Percentiles rank a stretch among this genome's conserved stretches.
These are phyloP conservation scores for Uria aalge DNA, from an alignment of 2,113 vertebrate species.

Conservation along the genomic window DNA sequence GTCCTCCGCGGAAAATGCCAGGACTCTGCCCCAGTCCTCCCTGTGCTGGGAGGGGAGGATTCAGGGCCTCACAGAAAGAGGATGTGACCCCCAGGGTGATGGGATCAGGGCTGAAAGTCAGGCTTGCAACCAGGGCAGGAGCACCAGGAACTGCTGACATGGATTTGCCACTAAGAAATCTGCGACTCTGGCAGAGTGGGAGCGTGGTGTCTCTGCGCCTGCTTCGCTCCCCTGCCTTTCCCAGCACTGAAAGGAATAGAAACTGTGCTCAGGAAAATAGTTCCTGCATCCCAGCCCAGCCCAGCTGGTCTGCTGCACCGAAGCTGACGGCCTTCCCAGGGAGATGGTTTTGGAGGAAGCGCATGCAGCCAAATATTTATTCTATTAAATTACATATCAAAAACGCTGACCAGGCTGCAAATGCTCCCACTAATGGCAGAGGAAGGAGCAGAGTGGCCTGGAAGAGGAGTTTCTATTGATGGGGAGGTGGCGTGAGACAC, in stretches of 20 bases:
- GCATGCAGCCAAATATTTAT: slow-evolving; percentile 57
- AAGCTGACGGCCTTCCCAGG: not conserved
- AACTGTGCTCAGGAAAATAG: not conserved
- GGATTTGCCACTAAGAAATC: not conserved
- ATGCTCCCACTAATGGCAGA: slow-evolving; percentile 46
- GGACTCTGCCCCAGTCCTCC: not conserved
- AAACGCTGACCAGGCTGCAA: slow-evolving; percentile 42
- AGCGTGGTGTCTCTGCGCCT: not conserved
- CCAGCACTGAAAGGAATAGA: not conserved
- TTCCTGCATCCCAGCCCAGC: not conserved
- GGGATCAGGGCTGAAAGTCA: not conserved
- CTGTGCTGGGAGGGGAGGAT: not conserved
- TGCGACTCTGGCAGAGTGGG: fast-evolving
- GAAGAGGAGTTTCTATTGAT: not conserved
- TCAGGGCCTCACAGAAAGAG: not conserved
- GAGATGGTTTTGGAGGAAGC: slow-evolving; percentile 40
- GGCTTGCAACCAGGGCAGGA: not conserved
- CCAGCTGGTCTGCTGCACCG: not conserved
- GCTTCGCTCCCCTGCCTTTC: not conserved
- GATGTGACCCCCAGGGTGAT: not conserved
- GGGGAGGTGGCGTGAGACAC: slow-evolving; percentile 1
- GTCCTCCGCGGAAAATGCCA: not conserved
- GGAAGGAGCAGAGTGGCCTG: not conserved
- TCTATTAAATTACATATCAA: slow-evolving; percentile 50
- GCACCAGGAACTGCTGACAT: not conserved